Percentiles rank a stretch among this genome's conserved stretches.
These are phyloP conservation scores for Helicoverpa armigera DNA, from an alignment of 1,140 invertebrate genomes.

Conservation along the genomic window DNA sequence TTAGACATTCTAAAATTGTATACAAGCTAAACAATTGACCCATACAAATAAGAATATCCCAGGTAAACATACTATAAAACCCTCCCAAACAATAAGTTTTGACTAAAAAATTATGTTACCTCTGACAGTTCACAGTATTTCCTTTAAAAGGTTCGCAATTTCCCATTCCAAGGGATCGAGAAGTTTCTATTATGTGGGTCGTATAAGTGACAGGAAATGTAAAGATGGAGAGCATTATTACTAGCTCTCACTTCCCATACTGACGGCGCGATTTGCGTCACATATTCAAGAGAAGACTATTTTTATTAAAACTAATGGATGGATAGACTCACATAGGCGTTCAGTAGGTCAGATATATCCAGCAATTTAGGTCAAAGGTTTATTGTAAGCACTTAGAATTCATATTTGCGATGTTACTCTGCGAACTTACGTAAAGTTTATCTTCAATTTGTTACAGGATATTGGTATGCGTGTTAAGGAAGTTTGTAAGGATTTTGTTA, in stretches of 20 bases:
- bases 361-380: conserved; percentile 27
- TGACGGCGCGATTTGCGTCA: conserved; percentile 14
- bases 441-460: too few relatives aligned
- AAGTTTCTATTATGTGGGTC: conserved; percentile 61
- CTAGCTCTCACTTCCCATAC: conserved; percentile 42
- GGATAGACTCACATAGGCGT: neutral
- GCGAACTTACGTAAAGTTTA: neutral
- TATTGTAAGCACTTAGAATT: conserved; percentile 12
- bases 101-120: neutral
- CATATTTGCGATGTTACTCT: neutral
- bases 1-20: too few relatives aligned
- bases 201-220: conserved; percentile 58
- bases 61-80: too few relatives aligned
- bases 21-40: too few relatives aligned
- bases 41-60: too few relatives aligned
- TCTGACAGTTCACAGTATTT: neutral
- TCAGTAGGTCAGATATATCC: conserved; percentile 17
- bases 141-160: conserved; percentile 61
- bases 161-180: conserved; percentile 60
- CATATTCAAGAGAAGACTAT: conserved; percentile 4
- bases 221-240: conserved; percentile 58
- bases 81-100: neutral
- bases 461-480: too few relatives aligned
- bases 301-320: conserved; percentile 17
- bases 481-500: too few relatives aligned